Base-by-base conservation (phyloP, 2,113 vertebrate species). In the Stegastes partitus region DNA sequence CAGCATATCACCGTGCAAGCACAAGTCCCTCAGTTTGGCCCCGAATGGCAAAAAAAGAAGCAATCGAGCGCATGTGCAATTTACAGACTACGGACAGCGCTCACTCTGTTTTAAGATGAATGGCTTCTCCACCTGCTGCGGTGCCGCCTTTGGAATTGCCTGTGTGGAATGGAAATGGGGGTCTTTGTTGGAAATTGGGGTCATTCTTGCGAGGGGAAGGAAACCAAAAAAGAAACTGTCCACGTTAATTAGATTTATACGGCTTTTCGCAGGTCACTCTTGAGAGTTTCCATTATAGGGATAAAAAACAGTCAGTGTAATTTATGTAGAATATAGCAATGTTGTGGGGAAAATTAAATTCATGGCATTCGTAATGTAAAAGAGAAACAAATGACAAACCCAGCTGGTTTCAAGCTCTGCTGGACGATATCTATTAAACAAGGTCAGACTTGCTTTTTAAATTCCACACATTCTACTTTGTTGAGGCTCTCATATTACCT, bases 171-270 rank as follows among this genome's bases (percentile, higher is more conserved):
- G 28, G 68, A 83, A 77, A 81, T 75, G 3, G 22, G 16, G 54
- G 49, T 83, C 68, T 82, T 50, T 62, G 50, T 61, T 57, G 58
- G 22, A 78, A 62, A 84, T 85, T 68, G 54, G 74, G 68, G 59
- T 84, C 31, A 59, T 39, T 50, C 12, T 23, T 65, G 15, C 31
- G 28, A 34, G 39, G 2, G n/a, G 26, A 31, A 11, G 11, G 55
- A 9, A 61, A 59, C 12, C 28, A 34, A 63, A 18, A 9, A 51
- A 71, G n/a, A 77, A 14, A n/a, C 37, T n/a, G 49, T 7, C 12
- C 21, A 10, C 54, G 42, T 58, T 49, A 62, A 62, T 68, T 74
- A 23, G 54, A 65, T 39, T 4, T 16, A 51, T 51, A 12, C 26
- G 2, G 18, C 15, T 72, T 58, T 53, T 16, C 19, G 28, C 2